These are phyloP conservation scores for Poeciliopsis prolifica DNA, from an alignment of 2,113 vertebrate species.

Conservation along the genomic window DNA sequence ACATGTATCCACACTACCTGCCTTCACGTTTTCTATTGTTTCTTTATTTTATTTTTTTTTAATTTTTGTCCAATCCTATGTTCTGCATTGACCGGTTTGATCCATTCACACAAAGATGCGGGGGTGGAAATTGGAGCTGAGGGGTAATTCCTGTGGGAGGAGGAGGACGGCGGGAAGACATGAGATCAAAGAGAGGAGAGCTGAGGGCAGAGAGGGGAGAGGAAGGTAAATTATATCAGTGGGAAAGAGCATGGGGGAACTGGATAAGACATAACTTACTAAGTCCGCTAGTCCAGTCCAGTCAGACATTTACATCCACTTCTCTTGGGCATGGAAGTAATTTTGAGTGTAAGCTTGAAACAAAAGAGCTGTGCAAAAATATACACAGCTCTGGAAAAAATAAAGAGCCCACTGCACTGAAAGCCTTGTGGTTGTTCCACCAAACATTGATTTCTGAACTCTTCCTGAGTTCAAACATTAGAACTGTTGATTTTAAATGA, in stretches of 20 bases:
- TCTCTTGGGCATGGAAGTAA: neutral
- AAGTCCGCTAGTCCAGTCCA: neutral
- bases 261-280: slow-evolving; percentile 38
- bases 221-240: slow-evolving; percentile 32
- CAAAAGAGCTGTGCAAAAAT: neutral
- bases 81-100: slow-evolving; percentile 32
- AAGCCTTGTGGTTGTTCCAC: too few relatives aligned
- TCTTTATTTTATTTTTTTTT: too few relatives aligned
- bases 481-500: too few relatives aligned
- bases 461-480: too few relatives aligned
- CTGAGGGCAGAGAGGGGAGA: slow-evolving; percentile 29
- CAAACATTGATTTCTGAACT: too few relatives aligned
- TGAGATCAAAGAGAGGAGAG: slow-evolving; percentile 22
- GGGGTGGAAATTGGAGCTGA: slow-evolving; percentile 12
- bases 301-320: neutral
- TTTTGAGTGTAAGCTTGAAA: neutral
- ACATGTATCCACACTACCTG: neutral
- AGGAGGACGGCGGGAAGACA: slow-evolving; percentile 30
- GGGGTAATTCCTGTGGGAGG: neutral
- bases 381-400: too few relatives aligned
- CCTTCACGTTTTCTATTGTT: slow-evolving; percentile 1
- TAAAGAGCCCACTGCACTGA: too few relatives aligned
- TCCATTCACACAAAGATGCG: slow-evolving; percentile 5
- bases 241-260: slow-evolving; percentile 20
- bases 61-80: slow-evolving; percentile 21